These are phyloP conservation scores for Brachyopa scutellaris DNA, from an alignment of 2,888 invertebrate species.

Conservation along the genomic window DNA sequence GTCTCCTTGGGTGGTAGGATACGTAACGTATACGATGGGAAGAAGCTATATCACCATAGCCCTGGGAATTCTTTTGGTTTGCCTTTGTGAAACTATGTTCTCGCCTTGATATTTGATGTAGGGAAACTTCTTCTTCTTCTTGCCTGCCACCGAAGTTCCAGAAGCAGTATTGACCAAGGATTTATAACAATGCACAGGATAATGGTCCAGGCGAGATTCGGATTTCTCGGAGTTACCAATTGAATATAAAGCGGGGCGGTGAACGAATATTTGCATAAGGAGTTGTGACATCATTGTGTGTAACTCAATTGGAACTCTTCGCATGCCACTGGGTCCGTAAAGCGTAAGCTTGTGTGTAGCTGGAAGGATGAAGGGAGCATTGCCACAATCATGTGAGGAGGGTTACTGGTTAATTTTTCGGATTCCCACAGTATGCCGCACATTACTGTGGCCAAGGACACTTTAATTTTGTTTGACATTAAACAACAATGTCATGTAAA, in stretches of 20 bases:
- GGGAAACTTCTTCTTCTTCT: slow-evolving; percentile 44
- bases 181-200: slow-evolving; percentile 54
- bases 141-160: slow-evolving; percentile 22
- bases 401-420: too few relatives aligned
- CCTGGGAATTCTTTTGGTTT: slow-evolving; percentile 55
- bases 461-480: slow-evolving; percentile 52
- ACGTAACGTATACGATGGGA: too few relatives aligned
- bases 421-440: slow-evolving; percentile 25
- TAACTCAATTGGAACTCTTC: slow-evolving; percentile 50
- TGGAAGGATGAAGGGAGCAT: too few relatives aligned
- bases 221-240: slow-evolving; percentile 56
- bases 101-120: slow-evolving; percentile 52
- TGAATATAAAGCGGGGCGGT: slow-evolving; percentile 49
- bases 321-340: slow-evolving; percentile 18
- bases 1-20: slow-evolving; percentile 1
- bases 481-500: slow-evolving; percentile 59
- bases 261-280: slow-evolving; percentile 62
- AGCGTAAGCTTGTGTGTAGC: too few relatives aligned
- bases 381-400: too few relatives aligned
- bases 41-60: slow-evolving; percentile 2
- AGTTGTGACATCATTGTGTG: slow-evolving; percentile 45
- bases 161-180: slow-evolving; percentile 49
- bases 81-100: slow-evolving; percentile 62
- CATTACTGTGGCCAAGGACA: slow-evolving; percentile 57
- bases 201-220: slow-evolving; percentile 30